Evolutionary conservation across 2,888 invertebrate species (phyloP).

Genomic region (Drosophila dives): DNA sequence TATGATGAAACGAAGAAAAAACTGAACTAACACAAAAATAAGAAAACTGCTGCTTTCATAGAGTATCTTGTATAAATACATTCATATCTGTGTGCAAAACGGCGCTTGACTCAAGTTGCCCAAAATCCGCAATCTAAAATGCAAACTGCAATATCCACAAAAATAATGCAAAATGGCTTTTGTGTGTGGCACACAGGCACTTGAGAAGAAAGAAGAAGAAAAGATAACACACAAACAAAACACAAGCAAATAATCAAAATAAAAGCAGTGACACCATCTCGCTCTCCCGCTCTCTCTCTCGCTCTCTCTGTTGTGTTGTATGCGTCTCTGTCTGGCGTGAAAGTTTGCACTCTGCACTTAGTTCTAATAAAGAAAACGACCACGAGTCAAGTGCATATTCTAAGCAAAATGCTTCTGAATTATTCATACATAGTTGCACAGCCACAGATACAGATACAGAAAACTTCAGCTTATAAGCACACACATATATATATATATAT

Average conservation of each 20-base stretch:
- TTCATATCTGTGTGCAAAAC: slow-evolving; percentile 22
- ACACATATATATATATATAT: slow-evolving; percentile 22
- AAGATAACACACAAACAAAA: slow-evolving; percentile 25
- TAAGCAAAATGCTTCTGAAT: slow-evolving; percentile 60
- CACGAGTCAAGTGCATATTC: slow-evolving; percentile 70
- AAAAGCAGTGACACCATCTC: slow-evolving; percentile 47
- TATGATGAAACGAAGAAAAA: slow-evolving; percentile 5
- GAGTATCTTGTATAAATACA: slow-evolving; percentile 33
- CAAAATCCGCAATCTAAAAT: slow-evolving; percentile 23
- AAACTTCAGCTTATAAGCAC: slow-evolving; percentile 53
- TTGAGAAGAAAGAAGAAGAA: slow-evolving; percentile 1
- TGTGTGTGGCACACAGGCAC: slow-evolving; percentile 28
- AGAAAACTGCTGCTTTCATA: slow-evolving; percentile 34
- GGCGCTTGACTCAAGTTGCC: slow-evolving; percentile 30
- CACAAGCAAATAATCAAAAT: slow-evolving; percentile 67
- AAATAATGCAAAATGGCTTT: slow-evolving; percentile 67
- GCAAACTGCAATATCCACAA: slow-evolving; percentile 53
- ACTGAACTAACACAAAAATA: slow-evolving; percentile 3
- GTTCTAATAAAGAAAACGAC: slow-evolving; percentile 54
- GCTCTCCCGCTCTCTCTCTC: slow-evolving; percentile 1
- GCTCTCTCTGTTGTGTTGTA: slow-evolving; percentile 1
- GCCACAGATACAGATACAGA: slow-evolving; percentile 25
- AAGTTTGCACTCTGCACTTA: slow-evolving; percentile 76
- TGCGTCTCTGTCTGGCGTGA: slow-evolving; percentile 43
- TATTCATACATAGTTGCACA: slow-evolving; percentile 47